These are phyloP conservation scores for Drosophila diplacantha DNA, from an alignment of 2,888 invertebrate species.

Conservation along the genomic window DNA sequence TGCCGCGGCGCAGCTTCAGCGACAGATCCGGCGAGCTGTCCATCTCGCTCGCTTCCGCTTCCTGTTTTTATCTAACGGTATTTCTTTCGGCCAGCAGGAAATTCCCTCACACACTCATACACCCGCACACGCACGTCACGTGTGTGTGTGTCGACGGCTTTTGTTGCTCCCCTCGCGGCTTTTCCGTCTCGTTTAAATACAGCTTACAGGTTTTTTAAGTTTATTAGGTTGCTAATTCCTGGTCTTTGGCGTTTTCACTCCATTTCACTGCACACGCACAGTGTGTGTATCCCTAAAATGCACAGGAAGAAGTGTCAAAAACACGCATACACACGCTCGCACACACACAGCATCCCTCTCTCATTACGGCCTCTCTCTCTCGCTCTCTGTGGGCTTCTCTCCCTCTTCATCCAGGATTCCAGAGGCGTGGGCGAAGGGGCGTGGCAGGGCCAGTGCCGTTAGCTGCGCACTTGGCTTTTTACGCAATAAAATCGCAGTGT, in stretches of 20 bases:
- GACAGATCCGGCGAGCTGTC: constrained; percentile 93
- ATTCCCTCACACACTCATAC: constrained; percentile 34
- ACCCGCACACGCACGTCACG: constrained; percentile 1
- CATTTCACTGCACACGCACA: constrained; percentile 51
- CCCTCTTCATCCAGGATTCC: not conserved
- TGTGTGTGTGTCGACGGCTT: not conserved
- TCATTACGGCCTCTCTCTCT: constrained; percentile 1
- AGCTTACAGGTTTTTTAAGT: constrained; percentile 5
- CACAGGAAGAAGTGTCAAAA: constrained; percentile 47
- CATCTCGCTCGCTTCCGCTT: constrained; percentile 58
- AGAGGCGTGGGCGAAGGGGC: constrained; percentile 53
- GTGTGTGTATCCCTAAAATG: constrained; percentile 72
- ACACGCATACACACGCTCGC: constrained; percentile 33
- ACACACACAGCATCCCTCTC: constrained; percentile 29
- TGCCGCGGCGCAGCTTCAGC: constrained; percentile 89
- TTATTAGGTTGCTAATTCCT: constrained; percentile 28
- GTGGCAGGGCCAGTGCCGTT: constrained; percentile 68
- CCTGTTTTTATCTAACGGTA: constrained; percentile 6
- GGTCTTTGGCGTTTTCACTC: constrained; percentile 49
- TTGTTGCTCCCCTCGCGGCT: not conserved
- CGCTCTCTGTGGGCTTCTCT: not conserved
- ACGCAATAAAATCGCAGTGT: constrained; percentile 51
- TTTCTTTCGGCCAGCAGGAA: constrained; percentile 6
- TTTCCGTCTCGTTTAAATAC: constrained; percentile 10
- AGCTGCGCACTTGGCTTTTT: constrained; percentile 68